Conservation (phyloP, 2,888 invertebrate species). For the Monopis laevigella region DNA sequence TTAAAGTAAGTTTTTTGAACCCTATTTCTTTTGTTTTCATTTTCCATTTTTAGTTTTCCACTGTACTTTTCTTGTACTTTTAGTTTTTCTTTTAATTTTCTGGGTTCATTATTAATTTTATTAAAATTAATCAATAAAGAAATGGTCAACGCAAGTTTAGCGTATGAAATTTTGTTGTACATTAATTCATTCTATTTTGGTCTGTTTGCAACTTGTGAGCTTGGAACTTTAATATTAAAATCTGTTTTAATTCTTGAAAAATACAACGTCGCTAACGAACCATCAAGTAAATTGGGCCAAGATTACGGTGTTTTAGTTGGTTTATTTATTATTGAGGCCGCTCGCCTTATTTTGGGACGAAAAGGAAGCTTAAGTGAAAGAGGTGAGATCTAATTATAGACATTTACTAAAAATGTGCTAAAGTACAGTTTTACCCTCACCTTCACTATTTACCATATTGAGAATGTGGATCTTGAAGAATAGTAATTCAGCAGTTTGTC, state of each 20-base stretch:
- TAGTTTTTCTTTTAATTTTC: neutral
- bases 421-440: too few relatives aligned
- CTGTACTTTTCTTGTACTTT: neutral
- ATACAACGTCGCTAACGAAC: slow-evolving; percentile 74
- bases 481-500: too few relatives aligned
- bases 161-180: slow-evolving; percentile 85
- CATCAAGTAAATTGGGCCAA: slow-evolving; percentile 73
- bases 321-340: slow-evolving; percentile 80
- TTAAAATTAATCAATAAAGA: neutral
- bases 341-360: slow-evolving; percentile 84
- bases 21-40: slow-evolving; percentile 1
- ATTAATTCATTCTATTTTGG: slow-evolving; percentile 90
- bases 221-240: slow-evolving; percentile 81
- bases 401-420: too few relatives aligned
- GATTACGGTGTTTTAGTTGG: slow-evolving; percentile 83
- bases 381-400: too few relatives aligned
- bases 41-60: neutral
- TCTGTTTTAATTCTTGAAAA: slow-evolving; percentile 68
- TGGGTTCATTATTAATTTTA: neutral
- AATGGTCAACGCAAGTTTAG: slow-evolving; percentile 80
- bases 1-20: too few relatives aligned
- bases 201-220: slow-evolving; percentile 83
- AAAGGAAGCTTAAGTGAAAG: slow-evolving; percentile 88
- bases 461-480: too few relatives aligned
- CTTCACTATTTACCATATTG: too few relatives aligned